Evolutionary conservation across 2,888 invertebrate species (phyloP), one percentile per base, ranked within the genome.

Genomic region (Dinocampus coccinellae): DNA sequence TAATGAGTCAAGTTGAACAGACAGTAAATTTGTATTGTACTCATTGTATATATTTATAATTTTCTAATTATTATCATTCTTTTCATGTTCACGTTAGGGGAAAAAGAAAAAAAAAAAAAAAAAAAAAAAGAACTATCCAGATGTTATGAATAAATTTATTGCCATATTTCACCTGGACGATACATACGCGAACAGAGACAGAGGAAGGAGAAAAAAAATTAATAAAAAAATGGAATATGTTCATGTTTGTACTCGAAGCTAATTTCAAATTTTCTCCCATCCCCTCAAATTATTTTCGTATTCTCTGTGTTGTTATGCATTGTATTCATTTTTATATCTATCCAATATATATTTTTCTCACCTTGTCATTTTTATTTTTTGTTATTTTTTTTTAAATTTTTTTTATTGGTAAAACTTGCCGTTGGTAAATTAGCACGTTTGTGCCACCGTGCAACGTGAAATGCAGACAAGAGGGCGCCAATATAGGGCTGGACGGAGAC

Each of bases 401-500:
- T 55, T 65, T 55, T 66, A 57, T 66, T 66, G 66, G 66, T 13
- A 66, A 66, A 66, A 66, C 66, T 66, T 57, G 66, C 47, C 66
- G 66, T 22, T 36, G 57, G 39, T 42, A 66, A 66, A 66, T 66
- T 66, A 66, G 66, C 57, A 66, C 66, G 66, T 66, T 66, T 66
- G 66, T 36, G 57, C 57, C 66, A 66, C 66, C 57, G 47, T 47
- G 57, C 39, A 36, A 66, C 66, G 57, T 57, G 66, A 57, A 39
- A 66, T 24, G 66, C 57, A 39, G 66, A 66, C 66, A n/a, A 66
- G 57, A 52, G 63, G 52, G 52, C 52, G 39, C 52, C 57, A 55
- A 33, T 55, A 57, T 36, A 36, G 34, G 66, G 34, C 13, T 58
- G 55, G 33, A 36, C 22, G 39, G 24, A 36, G 36, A 36, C 16